Base-by-base conservation (phyloP, 2,797 vertebrate species). In the Bufotes viridis region DNA sequence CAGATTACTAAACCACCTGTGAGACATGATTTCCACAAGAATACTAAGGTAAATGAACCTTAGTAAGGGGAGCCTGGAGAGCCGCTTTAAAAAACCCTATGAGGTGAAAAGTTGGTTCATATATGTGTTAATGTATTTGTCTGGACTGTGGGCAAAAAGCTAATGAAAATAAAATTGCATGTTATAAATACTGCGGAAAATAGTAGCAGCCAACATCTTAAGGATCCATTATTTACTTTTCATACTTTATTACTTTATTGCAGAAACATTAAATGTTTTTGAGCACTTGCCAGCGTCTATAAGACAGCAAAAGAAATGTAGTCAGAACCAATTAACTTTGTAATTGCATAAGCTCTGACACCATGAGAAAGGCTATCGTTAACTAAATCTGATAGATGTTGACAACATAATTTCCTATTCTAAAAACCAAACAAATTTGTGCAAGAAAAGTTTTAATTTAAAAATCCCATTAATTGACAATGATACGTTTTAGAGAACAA, bases 271-370 rank as follows among this genome's bases (percentile, higher is more conserved):
- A 22, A 49, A 75, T 75, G 49, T 51, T n/a, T 75, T 75, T 75
- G 18, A 18, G 18, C 20, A 9, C 24, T 78, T 78, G 72, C 58
- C 42, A 69, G 60, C 1, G 51, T 78, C 6, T 85, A 61, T 34
- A 63, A 22, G 3, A 53, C 51, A 2, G 60, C 57, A 61, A 61
- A 51, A 85, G 14, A 70, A 63, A 86, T 57, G 4, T 9, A 57
- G 58, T 74, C 29, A 74, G 53, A 87, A 72, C 78, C 80, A 79
- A 81, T 87, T 87, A 81, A 42, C 29, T 72, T 49, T 63, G 42
- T 63, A 60, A 58, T 42, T 34, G 42, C 29, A 78, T 60, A 55
- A 29, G 22, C 26, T 49, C 15, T 80, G 78, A 72, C 65, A 60
- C 12, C 7, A 57, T 13, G 20, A 63, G 63, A 86, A 61, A 13